Conservation (phyloP, 2,113 vertebrate genomes). For the Psettodes erumei region DNA sequence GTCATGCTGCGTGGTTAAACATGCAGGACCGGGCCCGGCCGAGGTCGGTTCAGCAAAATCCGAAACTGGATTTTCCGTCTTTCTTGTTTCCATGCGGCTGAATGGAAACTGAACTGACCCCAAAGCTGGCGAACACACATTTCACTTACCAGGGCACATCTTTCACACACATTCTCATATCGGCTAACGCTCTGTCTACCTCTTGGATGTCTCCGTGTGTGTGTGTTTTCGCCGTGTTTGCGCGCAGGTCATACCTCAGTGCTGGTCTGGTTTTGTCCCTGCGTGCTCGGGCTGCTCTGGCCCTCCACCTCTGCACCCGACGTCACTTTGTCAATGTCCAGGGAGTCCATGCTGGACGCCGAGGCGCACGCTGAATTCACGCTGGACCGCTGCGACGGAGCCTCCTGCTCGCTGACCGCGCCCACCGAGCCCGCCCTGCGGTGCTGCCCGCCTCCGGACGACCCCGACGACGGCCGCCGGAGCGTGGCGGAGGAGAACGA, state of each 20-base stretch:
- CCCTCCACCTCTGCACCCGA: slow-evolving; percentile 50
- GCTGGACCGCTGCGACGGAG: slow-evolving; percentile 91
- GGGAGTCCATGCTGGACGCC: slow-evolving; percentile 96
- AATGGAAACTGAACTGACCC: slow-evolving; percentile 4
- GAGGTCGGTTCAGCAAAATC: background rate
- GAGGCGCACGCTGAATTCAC: slow-evolving; percentile 88
- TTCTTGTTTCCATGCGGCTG: background rate
- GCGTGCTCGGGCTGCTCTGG: slow-evolving; percentile 38
- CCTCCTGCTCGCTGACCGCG: slow-evolving; percentile 91
- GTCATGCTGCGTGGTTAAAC: slow-evolving; percentile 49
- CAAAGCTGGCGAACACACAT: background rate
- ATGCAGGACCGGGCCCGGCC: slow-evolving; percentile 40
- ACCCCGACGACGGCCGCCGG: slow-evolving; percentile 75
- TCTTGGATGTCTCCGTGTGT: background rate
- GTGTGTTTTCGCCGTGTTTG: background rate
- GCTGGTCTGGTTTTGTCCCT: slow-evolving; percentile 83
- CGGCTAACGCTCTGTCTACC: background rate
- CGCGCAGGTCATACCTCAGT: slow-evolving; percentile 87
- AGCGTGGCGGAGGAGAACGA: slow-evolving; percentile 81
- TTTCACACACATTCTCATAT: slow-evolving; percentile 15
- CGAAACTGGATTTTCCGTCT: too few relatives aligned
- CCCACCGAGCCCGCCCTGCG: slow-evolving; percentile 92
- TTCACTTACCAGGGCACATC: slow-evolving; percentile 11
- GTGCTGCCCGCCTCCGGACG: slow-evolving; percentile 85
- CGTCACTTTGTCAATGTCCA: slow-evolving; percentile 92